phyloP scores from a whole-genome alignment of 1,140 invertebrate species.

The Drosophila serrata region DNA sequence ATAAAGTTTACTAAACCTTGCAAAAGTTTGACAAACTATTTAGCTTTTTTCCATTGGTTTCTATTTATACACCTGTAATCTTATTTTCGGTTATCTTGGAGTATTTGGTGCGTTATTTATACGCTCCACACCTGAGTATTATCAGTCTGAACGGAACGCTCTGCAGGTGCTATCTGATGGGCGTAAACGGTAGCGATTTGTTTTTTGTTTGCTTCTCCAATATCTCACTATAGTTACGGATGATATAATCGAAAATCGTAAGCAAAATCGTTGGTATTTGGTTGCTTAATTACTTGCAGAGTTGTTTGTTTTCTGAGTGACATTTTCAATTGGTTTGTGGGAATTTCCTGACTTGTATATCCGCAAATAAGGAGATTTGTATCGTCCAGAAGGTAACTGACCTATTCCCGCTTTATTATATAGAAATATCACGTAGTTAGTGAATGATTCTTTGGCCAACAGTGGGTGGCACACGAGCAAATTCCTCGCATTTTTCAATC shows the following conservation, averaged over 20 bases:
- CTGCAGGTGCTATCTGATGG: slow-evolving; percentile 27
- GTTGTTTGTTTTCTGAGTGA: neutral
- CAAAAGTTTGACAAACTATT: slow-evolving; percentile 10
- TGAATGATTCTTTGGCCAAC: slow-evolving; percentile 61
- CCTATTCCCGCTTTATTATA: slow-evolving; percentile 34
- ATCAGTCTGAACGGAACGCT: slow-evolving; percentile 24
- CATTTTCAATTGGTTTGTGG: slow-evolving; percentile 20
- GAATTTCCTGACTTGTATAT: slow-evolving; percentile 17
- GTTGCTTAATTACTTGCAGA: neutral
- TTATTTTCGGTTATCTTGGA: slow-evolving; percentile 22
- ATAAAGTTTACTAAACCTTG: neutral
- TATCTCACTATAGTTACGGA: slow-evolving; percentile 10
- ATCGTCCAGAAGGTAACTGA: slow-evolving; percentile 54
- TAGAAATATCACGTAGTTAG: slow-evolving; percentile 53
- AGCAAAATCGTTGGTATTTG: slow-evolving; percentile 1
- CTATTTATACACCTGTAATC: slow-evolving; percentile 30
- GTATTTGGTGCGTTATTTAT: slow-evolving; percentile 34
- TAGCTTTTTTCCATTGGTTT: neutral
- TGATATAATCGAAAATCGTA: slow-evolving; percentile 19
- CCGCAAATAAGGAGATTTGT: slow-evolving; percentile 1
- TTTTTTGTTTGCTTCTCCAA: neutral
- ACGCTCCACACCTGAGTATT: slow-evolving; percentile 16
- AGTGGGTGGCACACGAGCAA: slow-evolving; percentile 66
- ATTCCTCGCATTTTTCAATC: slow-evolving; percentile 66
- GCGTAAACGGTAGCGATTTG: slow-evolving; percentile 33